Conservation (phyloP, 2,797 vertebrate genomes). For the Coregonus suidteri region DNA sequence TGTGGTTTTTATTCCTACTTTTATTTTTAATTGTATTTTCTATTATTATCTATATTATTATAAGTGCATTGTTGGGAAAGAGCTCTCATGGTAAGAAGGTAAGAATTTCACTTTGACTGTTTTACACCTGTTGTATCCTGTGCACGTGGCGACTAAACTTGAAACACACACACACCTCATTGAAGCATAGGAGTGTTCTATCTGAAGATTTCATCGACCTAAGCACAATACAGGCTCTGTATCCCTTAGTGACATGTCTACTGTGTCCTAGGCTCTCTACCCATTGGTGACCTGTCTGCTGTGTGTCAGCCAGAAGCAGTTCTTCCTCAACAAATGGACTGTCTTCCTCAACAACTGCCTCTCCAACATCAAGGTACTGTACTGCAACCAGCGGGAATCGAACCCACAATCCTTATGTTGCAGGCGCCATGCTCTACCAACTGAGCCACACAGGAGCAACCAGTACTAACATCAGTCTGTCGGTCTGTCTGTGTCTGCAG, state of each 20-base stretch:
- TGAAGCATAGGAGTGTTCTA: not conserved
- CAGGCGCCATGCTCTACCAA: not conserved
- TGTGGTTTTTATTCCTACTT: not conserved
- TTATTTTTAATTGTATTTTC: too few relatives aligned
- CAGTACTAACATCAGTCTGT: not conserved
- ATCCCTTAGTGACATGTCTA: not conserved
- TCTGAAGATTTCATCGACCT: conserved; percentile 22
- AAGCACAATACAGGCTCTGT: not conserved
- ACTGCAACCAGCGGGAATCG: conserved; percentile 12
- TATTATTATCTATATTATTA: too few relatives aligned
- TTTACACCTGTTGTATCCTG: too few relatives aligned
- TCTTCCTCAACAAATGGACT: conserved; percentile 97
- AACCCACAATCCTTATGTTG: not conserved
- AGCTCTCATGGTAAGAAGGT: too few relatives aligned
- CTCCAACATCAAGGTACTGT: conserved; percentile 95
- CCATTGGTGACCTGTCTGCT: conserved; percentile 96
- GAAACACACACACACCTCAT: not conserved
- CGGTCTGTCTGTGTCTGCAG: conserved; percentile 66
- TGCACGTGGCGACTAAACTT: too few relatives aligned
- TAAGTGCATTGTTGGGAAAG: too few relatives aligned
- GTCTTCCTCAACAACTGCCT: conserved; percentile 98
- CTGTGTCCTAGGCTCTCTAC: conserved; percentile 86
- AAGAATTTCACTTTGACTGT: too few relatives aligned
- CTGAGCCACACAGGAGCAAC: not conserved
- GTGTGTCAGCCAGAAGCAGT: conserved; percentile 98